Evolutionary conservation across 2,888 invertebrate species (phyloP).

Genomic region (Mythimna impura): DNA sequence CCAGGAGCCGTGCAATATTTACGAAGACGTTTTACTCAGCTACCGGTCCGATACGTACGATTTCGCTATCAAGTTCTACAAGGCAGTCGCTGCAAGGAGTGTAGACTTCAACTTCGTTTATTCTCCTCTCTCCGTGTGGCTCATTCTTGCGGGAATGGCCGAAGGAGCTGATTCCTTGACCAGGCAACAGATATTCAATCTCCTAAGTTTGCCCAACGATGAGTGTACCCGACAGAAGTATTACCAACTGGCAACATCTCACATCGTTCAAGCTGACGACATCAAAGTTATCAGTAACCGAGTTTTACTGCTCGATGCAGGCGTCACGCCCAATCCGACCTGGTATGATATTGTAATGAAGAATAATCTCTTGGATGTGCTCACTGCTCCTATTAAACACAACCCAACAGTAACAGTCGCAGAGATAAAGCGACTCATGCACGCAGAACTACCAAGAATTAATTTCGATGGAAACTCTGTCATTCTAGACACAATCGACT

Average conservation of each 20-base stretch:
- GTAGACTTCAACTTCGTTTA: constrained; percentile 48
- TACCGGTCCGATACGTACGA: constrained; percentile 42
- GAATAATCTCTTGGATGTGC: constrained; percentile 42
- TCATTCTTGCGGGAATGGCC: constrained; percentile 59
- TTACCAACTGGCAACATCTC: constrained; percentile 55
- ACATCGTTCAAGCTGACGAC: constrained; percentile 45
- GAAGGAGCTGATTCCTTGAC: constrained; percentile 60
- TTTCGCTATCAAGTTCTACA: constrained; percentile 32
- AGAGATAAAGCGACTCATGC: constrained; percentile 41
- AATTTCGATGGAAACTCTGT: constrained; percentile 60
- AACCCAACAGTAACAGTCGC: constrained; percentile 41
- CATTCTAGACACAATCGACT: constrained; percentile 50
- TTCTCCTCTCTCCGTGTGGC: constrained; percentile 60
- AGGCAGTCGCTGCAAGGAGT: constrained; percentile 24
- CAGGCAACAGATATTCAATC: constrained; percentile 49
- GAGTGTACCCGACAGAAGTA: constrained; percentile 56
- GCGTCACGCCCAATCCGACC: constrained; percentile 33
- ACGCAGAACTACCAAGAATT: neutral
- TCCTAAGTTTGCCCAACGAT: constrained; percentile 58
- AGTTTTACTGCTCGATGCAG: constrained; percentile 54
- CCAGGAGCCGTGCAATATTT: constrained; percentile 38
- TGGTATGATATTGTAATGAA: constrained; percentile 52
- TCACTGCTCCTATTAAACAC: constrained; percentile 47
- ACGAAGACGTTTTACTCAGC: constrained; percentile 27
- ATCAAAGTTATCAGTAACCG: constrained; percentile 50